Evolutionary conservation across 2,113 vertebrate genomes (phyloP), one percentile per base, ranked within the genome.

Genomic region (Gymnarchus niloticus): DNA sequence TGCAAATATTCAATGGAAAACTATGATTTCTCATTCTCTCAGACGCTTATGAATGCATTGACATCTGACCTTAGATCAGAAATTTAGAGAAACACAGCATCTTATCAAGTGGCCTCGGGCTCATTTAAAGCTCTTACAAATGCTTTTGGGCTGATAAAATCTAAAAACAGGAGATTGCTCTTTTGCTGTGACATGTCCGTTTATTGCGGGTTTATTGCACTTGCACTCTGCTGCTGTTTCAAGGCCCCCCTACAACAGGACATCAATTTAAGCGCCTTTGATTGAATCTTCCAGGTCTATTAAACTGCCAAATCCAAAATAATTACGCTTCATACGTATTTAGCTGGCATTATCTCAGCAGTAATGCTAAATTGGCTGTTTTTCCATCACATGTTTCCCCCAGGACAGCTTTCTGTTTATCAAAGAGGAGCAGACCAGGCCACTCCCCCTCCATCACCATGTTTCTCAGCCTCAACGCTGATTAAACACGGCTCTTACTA

Each of bases 291-390:
- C 10, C 82, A 86, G 78, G 87, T 89, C 87, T 85, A 51, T 52
- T 87, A 87, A 91, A 84, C 90, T 69, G 85, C 88, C 87, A 83
- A 90, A 92, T 86, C 83, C 73, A 81, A 85, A 90, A 91, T 92
- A 91, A 93, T 90, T 91, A 89, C 92, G 89, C 87, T 87, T 88
- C 86, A 88, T 89, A n/a, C n/a, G n/a, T n/a, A 88, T 89, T 92
- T 85, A 90, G 86, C 73, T 1, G 44, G 81, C 89, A 87, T 92
- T 91, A 91, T 93, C 92, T 91, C 92, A 86, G 88, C 28, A 85
- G 41, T 85, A 86, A 83, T 89, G 52, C 23, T 89, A 85, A 90
- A 90, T 73, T 83, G 86, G 83, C 87, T 87, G 85, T 87, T 88
- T 84, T 78, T 73, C 88, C 61, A 69, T 6, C 25, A 9, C 56